A percentile compares a stretch with the other conserved stretches of the same genome.
phyloP scores from a whole-genome alignment of 2,797 vertebrate genomes.

The Darevskia nairensis region DNA sequence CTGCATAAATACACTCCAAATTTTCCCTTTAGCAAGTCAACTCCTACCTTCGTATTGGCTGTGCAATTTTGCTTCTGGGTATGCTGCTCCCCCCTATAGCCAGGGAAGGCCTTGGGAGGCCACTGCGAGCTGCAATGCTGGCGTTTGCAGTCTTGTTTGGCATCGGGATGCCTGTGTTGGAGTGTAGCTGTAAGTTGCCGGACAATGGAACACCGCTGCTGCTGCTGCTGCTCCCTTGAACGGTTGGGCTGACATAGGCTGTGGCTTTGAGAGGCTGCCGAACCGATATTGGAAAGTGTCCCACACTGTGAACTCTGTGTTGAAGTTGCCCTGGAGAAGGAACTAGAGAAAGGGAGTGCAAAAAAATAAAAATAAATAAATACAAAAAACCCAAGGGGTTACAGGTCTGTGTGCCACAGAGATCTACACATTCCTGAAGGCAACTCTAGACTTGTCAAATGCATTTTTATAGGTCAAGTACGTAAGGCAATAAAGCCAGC shows the following conservation, averaged over 20 bases:
- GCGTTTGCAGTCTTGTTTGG: conserved; percentile 86
- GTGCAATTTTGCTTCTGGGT: conserved; percentile 88
- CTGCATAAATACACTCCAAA: neutral
- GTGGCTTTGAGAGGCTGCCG: conserved; percentile 94
- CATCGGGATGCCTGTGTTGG: conserved; percentile 84
- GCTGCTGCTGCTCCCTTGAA: conserved; percentile 84
- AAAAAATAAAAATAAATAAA: neutral
- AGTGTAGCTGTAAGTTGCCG: conserved; percentile 83
- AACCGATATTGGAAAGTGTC: conserved; percentile 87
- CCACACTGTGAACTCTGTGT: conserved; percentile 92
- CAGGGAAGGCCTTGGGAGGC: conserved; percentile 92
- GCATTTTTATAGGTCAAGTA: neutral
- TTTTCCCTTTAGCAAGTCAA: neutral
- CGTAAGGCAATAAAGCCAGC: neutral
- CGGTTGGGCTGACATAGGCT: conserved; percentile 95
- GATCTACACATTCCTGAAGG: neutral
- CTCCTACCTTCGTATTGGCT: conserved; percentile 86
- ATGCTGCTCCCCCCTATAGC: conserved; percentile 87
- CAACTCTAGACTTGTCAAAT: neutral
- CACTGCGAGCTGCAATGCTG: conserved; percentile 83
- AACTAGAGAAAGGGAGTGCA: conserved; percentile 77
- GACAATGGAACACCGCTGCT: conserved; percentile 79
- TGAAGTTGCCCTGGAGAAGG: conserved; percentile 92
- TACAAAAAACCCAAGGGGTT: neutral
- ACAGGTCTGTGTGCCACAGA: neutral